Base-by-base conservation (phyloP, 1,140 invertebrate genomes). In the Euschistus heros region DNA sequence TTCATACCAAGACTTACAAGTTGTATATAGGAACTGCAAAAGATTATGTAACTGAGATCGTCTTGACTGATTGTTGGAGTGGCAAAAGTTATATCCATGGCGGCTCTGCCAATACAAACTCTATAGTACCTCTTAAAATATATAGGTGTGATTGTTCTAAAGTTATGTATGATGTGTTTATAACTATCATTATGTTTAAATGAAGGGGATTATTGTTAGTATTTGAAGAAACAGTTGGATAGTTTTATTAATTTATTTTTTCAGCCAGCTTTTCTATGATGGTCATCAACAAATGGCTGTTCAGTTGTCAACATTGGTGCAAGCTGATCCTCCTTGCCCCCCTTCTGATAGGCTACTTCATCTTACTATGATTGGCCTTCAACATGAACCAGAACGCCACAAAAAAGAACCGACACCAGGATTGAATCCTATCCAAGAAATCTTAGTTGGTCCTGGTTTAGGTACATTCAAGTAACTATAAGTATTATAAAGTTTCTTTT, bases 331-430 rank as follows among this genome's bases (percentile, higher is more conserved):
- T 63, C 85, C 91, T 24, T 97, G 94, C 75, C 92, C 96, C 14
- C 95, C 96, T 0, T 97, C 94, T 46, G 94, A 99, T 75, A 82
- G 92, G 72, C 80, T 98, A 0, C 78, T 94, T 14, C 87, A 94
- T 73, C 74, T 98, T 0, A 86, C 94, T 74, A 80, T 87, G 62
- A 80, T 90, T n/a, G 94, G 93, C 0, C 77, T 95, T 14, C 85
- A 93, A 73, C 83, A 91, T 70, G 91, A 96, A 74, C 89, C 92
- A 61, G 88, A 86, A 50, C 76, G 52, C 55, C 72, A 24, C 75
- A 78, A 69, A 75, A 77, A 33, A 69, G 70, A 60, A 84, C 80
- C 79, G n/a, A 82, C 81, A 24, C 74, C 79, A 8, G 78, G 71
- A 20, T 61, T 71, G 18, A 73, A 71, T 68, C 70, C 79, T 2